Conservation (phyloP, 2,888 invertebrate species). For the Sarcophaga variegata region DNA sequence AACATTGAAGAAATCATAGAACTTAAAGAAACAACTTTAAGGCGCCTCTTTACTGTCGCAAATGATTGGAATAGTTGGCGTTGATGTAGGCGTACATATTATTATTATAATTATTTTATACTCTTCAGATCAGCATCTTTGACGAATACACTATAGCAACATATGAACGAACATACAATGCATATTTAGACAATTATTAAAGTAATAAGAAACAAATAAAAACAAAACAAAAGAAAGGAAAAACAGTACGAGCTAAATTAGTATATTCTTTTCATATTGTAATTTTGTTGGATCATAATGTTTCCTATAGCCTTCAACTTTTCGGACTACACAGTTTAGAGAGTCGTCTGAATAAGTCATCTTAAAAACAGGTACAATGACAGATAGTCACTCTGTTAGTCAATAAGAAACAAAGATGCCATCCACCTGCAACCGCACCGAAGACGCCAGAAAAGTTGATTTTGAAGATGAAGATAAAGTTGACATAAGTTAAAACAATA, state of each 20-base stretch:
- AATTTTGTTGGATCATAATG: slow-evolving; percentile 16
- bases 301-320: slow-evolving; percentile 39
- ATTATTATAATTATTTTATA: not conserved
- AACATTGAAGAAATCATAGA: not conserved
- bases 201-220: not conserved
- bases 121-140: not conserved
- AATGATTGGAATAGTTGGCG: slow-evolving; percentile 48
- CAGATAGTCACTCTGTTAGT: slow-evolving; percentile 3
- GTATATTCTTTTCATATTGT: slow-evolving; percentile 10
- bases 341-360: not conserved
- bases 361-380: not conserved
- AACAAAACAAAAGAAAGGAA: not conserved
- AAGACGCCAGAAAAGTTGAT: not conserved
- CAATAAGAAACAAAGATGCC: slow-evolving; percentile 10
- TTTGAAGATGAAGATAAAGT: not conserved
- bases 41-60: slow-evolving; percentile 13
- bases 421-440: slow-evolving; percentile 26
- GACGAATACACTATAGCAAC: not conserved
- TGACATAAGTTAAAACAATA: not conserved
- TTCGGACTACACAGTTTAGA: not conserved
- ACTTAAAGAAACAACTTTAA: not conserved
- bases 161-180: slow-evolving; percentile 17
- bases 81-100: slow-evolving; percentile 48
- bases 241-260: not conserved
- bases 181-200: slow-evolving; percentile 2